Evolutionary conservation across 2,113 vertebrate genomes (phyloP), one percentile per base, ranked within the genome.

Genomic region (Rhinolophus sinicus): DNA sequence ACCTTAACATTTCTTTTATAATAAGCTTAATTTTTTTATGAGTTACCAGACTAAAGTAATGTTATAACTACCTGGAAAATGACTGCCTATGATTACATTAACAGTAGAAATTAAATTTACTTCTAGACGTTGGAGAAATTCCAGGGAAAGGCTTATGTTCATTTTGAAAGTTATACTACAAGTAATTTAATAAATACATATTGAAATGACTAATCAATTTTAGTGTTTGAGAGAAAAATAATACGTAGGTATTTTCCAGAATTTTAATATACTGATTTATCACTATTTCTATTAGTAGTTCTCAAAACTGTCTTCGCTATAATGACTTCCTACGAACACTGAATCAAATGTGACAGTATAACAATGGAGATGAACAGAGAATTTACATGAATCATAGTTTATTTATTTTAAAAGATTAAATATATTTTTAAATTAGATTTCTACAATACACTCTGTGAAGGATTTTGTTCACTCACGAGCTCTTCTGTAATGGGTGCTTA

Each of bases 61-160:
- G 19, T 33, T 96, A 60, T 97, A 89, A 93, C 21, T 33, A 95
- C 2, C 52, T 93, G 77, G 94, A 75, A 62, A 97, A 88, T 95
- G 93, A 73, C 16, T 56, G 52, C n/a, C 67, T 81, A 96, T 97
- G 75, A 97, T 97, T 91, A 83, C 2, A 94, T 97, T 93, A 94
- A 91, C 47, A 97, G 75, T 28, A 94, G 60, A 72, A 95, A 95
- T 28, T 67, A 90, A 88, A 93, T 96, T 87, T 96, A 62, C 81
- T 97, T 85, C 11, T 76, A 93, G 83, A 84, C 33, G 96, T 9
- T 15, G 24, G 44, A 92, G 73, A 86, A 91, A 95, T 94, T 96
- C 94, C 89, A 70, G 44, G 54, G 50, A 93, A 97, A 90, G 28
- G 92, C 91, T 6, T 95, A 56, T 70, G 19, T 84, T 86, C 14